A percentile compares a stretch with the other conserved stretches of the same genome.
These are phyloP conservation scores for Pammene aurita DNA, from an alignment of 2,888 invertebrate genomes.

Conservation along the genomic window DNA sequence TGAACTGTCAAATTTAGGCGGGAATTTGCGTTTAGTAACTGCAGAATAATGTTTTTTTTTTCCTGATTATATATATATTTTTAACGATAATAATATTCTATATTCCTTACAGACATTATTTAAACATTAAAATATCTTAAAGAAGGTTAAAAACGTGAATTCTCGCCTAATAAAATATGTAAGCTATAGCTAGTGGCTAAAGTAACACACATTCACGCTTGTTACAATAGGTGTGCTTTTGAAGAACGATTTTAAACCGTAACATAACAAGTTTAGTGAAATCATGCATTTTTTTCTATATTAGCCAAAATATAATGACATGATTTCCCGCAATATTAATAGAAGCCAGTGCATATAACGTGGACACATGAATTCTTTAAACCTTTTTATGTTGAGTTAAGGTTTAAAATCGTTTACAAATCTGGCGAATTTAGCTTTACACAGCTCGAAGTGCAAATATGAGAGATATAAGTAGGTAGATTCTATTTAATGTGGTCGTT, in stretches of 20 bases:
- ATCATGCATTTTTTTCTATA: neutral
- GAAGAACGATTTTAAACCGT: slow-evolving; percentile 23
- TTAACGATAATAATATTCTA: too few species aligned
- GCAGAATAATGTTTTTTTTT: neutral
- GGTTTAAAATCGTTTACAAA: slow-evolving; percentile 34
- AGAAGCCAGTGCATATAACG: neutral
- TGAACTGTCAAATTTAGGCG: slow-evolving; percentile 41
- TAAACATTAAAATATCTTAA: too few species aligned
- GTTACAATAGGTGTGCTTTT: slow-evolving; percentile 28
- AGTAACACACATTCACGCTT: slow-evolving; percentile 26
- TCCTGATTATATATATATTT: neutral
- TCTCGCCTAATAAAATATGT: neutral
- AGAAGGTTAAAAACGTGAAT: slow-evolving; percentile 1
- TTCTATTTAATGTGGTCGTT: slow-evolving; percentile 13
- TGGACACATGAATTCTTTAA: neutral
- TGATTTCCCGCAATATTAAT: neutral
- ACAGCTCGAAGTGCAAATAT: slow-evolving; percentile 25
- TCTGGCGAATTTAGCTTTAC: slow-evolving; percentile 30
- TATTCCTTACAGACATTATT: too few species aligned
- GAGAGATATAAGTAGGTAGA: slow-evolving; percentile 25
- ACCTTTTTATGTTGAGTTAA: neutral
- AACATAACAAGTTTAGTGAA: neutral
- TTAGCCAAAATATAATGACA: too few species aligned
- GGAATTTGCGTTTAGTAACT: slow-evolving; percentile 36
- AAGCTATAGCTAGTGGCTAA: slow-evolving; percentile 11